phyloP scores from a whole-genome alignment of 2,113 vertebrate species.

The Tachysurus vachellii region DNA sequence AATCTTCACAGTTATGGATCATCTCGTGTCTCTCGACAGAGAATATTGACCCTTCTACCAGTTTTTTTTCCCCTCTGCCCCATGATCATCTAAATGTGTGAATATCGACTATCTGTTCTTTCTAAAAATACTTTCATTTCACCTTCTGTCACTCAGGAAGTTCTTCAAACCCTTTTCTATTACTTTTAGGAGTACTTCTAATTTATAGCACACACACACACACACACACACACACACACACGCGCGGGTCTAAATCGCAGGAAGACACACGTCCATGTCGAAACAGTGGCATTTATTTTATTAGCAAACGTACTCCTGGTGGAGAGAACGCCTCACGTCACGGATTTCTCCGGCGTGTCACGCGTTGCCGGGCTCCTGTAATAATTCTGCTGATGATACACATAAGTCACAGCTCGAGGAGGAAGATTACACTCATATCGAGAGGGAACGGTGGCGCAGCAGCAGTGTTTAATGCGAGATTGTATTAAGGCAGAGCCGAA shows the following conservation, averaged over 20 bases:
- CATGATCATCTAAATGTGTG: slow-evolving; percentile 31
- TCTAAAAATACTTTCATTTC: slow-evolving; percentile 5
- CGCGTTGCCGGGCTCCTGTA: slow-evolving; percentile 10
- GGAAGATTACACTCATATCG: slow-evolving; percentile 30
- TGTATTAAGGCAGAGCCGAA: slow-evolving; percentile 48
- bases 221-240: too few species aligned
- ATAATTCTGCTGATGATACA: slow-evolving; percentile 40
- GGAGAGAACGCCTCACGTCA: neutral
- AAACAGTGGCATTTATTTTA: neutral
- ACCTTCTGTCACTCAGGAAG: slow-evolving; percentile 3
- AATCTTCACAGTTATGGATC: slow-evolving; percentile 46
- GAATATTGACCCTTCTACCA: slow-evolving; percentile 22
- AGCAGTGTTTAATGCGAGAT: slow-evolving; percentile 44
- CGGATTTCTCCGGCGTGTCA: neutral
- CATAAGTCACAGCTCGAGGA: slow-evolving; percentile 38
- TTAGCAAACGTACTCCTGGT: neutral
- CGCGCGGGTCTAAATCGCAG: too few species aligned
- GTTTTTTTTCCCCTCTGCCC: slow-evolving; percentile 14
- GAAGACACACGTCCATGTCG: neutral
- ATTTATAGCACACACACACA: neutral
- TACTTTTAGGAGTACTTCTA: neutral
- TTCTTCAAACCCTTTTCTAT: too few species aligned
- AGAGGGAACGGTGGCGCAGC: slow-evolving; percentile 24
- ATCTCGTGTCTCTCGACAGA: slow-evolving; percentile 17
- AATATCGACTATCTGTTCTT: slow-evolving; percentile 25